Base-by-base conservation (phyloP, 2,113 vertebrate genomes). In the Microcebus ravelobensis region DNA sequence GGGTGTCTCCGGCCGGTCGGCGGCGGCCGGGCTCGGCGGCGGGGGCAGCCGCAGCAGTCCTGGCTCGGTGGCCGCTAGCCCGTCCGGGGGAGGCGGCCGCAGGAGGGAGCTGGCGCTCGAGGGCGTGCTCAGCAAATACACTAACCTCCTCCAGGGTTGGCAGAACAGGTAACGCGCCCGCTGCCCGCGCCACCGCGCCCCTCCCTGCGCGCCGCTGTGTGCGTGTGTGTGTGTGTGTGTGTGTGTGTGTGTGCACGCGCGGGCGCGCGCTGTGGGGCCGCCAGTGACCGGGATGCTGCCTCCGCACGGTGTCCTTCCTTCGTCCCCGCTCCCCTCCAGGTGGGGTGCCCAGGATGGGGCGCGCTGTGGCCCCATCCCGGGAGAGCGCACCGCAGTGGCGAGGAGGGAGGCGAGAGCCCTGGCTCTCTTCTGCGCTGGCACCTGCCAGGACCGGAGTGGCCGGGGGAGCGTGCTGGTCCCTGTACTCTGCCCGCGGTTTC, bases 71-170 rank as follows among this genome's bases (percentile, higher is more conserved):
- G 98, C 98, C 85, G 98, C 98, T 48, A 98, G 98, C 71, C 98
- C 98, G 89, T 98, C 98, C 18, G 98, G 98, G 83, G 98, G 98
- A 36, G 98, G 97, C 89, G 98, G 98, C 93, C 95, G 96, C 93
- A 90, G 97, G 93, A 97, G 98, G 98, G 96, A 98, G 98, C 98
- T 98, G 97, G 97, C 96, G 67, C 98, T 99, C 98, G 99, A 99
- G 97, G 99, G 99, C 97, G 98, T 99, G 85, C 99, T 99, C 95
- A 99, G 99, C 98, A 99, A 99, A 98, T 99, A 99, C 99, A 99
- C 99, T 97, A 99, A 99, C 98, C 99, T 99, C 95, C 98, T 99
- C 89, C 99, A 99, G 97, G 99, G 99, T 97, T 99, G 99, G 99
- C 99, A 99, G 98, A 99, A 99, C 99, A 99, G 99, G 99, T 99